phyloP scores from a whole-genome alignment of 2,113 vertebrate genomes.

The Corythaeola cristata region DNA sequence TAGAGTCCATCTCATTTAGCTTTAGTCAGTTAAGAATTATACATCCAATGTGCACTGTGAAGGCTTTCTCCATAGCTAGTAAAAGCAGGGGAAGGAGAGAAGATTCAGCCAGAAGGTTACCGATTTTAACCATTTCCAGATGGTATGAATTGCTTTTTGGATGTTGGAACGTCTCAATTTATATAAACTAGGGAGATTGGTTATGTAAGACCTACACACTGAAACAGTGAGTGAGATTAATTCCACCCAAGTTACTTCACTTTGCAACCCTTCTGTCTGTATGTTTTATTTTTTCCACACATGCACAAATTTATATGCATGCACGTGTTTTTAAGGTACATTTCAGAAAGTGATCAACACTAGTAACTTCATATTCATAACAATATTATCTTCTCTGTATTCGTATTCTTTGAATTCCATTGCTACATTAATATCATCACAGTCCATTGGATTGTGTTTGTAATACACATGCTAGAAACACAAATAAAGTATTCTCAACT shows the following conservation, averaged over 20 bases:
- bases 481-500: not conserved
- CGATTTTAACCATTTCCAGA: slow-evolving; percentile 10
- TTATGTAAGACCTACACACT: not conserved
- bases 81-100: not conserved
- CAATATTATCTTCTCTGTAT: not conserved
- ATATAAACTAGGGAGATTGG: not conserved
- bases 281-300: not conserved
- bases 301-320: not conserved
- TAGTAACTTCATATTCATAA: not conserved
- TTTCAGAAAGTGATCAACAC: not conserved
- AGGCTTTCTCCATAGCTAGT: not conserved
- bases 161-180: not conserved
- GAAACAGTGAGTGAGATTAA: not conserved
- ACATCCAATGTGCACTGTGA: not conserved
- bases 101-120: not conserved
- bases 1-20: not conserved
- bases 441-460: not conserved
- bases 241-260: slow-evolving; percentile 10
- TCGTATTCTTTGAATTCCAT: not conserved
- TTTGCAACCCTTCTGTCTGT: not conserved
- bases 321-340: not conserved
- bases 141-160: not conserved
- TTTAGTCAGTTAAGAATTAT: not conserved
- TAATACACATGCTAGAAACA: not conserved
- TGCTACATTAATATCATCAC: not conserved